These are phyloP conservation scores for Neomorphus geoffroyi DNA, from an alignment of 2,797 vertebrate genomes.

Conservation along the genomic window DNA sequence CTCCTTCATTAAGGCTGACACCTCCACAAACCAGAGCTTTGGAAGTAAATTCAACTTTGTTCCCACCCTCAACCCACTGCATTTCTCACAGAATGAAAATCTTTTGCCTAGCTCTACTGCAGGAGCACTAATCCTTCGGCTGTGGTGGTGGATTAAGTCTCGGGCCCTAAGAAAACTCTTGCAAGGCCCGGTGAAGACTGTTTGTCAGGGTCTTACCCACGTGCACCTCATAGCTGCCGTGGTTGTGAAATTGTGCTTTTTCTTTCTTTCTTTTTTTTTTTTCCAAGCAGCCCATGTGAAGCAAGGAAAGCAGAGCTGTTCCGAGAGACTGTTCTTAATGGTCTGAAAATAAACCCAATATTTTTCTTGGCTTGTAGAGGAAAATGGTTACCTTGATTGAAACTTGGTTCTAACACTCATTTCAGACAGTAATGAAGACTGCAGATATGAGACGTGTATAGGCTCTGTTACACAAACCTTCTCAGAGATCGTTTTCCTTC, in stretches of 20 bases:
- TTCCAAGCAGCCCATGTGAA: background rate
- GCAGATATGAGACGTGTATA: background rate
- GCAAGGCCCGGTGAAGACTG: conserved; percentile 29
- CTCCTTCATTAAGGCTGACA: background rate
- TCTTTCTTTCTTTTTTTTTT: background rate
- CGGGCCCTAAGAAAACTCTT: background rate
- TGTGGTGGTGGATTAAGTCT: background rate
- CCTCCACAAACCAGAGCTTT: background rate
- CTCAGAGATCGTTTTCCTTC: background rate
- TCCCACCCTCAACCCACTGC: background rate
- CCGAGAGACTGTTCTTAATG: conserved; percentile 41
- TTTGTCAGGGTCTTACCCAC: background rate
- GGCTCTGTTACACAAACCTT: background rate
- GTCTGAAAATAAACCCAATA: conserved; percentile 60
- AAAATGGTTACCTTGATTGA: conserved; percentile 61
- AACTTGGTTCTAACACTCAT: conserved; percentile 36
- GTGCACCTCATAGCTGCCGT: background rate
- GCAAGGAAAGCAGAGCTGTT: conserved; percentile 35
- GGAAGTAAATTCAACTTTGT: background rate
- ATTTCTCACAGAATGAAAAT: conserved; percentile 23
- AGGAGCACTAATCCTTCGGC: background rate
- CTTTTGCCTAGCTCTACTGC: background rate
- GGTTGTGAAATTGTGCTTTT: conserved; percentile 16
- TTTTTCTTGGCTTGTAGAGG: conserved; percentile 60
- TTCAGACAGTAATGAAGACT: conserved; percentile 57